Evolutionary conservation across 2,113 vertebrate species (phyloP).

Genomic region (Alethe diademata): DNA sequence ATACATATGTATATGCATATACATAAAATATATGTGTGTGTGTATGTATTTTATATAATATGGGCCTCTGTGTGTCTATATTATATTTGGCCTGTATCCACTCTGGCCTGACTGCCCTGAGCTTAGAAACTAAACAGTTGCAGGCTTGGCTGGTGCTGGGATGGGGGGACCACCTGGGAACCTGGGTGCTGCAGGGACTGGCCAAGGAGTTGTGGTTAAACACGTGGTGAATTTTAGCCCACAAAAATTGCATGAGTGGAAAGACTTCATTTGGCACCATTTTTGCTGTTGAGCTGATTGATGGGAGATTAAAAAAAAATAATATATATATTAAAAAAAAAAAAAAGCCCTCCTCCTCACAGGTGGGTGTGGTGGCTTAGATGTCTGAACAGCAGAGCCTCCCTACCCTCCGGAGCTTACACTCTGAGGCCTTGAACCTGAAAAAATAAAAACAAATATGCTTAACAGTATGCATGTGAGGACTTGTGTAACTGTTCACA

Average conservation of each 20-base stretch:
- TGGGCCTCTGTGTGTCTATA: constrained; percentile 38
- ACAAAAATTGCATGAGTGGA: constrained; percentile 14
- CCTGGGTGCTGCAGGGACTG: constrained; percentile 9
- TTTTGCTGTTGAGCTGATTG: constrained; percentile 27
- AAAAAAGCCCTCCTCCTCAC: not conserved
- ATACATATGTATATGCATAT: not conserved
- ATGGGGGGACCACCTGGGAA: constrained; percentile 51
- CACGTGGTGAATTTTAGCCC: constrained; percentile 19
- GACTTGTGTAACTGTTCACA: constrained; percentile 2
- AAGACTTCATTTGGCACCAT: constrained; percentile 45
- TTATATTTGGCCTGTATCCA: constrained; percentile 59
- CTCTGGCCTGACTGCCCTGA: constrained; percentile 36
- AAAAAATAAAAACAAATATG: constrained; percentile 46
- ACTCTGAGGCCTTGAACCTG: constrained; percentile 27
- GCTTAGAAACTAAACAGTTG: constrained; percentile 43
- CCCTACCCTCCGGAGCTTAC: constrained; percentile 41
- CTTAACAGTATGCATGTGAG: constrained; percentile 14
- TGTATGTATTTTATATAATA: constrained; percentile 24
- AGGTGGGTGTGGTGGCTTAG: constrained; percentile 29
- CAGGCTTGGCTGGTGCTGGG: constrained; percentile 29
- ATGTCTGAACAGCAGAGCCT: constrained; percentile 46
- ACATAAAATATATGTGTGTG: not conserved
- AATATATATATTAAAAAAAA: not conserved
- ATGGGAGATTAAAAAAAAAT: not conserved
- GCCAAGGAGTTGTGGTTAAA: constrained; percentile 25